phyloP scores from a whole-genome alignment of 2,797 vertebrate genomes.

The Taeniopygia guttata region DNA sequence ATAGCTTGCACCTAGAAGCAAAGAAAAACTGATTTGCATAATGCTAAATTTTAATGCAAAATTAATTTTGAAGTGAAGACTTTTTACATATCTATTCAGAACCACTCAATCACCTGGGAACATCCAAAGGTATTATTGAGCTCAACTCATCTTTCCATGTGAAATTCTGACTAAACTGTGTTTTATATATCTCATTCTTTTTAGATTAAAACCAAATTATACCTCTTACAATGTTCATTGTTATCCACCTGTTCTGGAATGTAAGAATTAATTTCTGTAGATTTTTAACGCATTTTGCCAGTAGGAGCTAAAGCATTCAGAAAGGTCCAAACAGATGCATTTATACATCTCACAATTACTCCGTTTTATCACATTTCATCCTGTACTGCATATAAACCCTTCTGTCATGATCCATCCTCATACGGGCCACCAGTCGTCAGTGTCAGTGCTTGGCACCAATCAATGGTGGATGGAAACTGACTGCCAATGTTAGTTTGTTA shows the following conservation, averaged over 20 bases:
- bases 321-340: background rate
- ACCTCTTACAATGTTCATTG: background rate
- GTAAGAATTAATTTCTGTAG: background rate
- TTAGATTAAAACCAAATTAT: background rate
- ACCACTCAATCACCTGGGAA: background rate
- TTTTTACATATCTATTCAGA: background rate
- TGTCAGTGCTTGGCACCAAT: too few species aligned
- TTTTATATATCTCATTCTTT: background rate
- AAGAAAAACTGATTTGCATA: background rate
- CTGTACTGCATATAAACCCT: background rate
- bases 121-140: background rate
- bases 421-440: too few species aligned
- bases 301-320: background rate
- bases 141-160: background rate
- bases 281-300: background rate
- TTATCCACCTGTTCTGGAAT: background rate
- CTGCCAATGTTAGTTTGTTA: too few species aligned
- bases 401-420: too few species aligned
- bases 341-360: background rate
- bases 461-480: too few species aligned
- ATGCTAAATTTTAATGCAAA: background rate
- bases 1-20: background rate
- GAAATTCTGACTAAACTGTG: background rate
- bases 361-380: background rate
- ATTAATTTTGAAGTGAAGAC: background rate